Conservation (phyloP, 1,140 invertebrate genomes). For the Galleria mellonella region DNA sequence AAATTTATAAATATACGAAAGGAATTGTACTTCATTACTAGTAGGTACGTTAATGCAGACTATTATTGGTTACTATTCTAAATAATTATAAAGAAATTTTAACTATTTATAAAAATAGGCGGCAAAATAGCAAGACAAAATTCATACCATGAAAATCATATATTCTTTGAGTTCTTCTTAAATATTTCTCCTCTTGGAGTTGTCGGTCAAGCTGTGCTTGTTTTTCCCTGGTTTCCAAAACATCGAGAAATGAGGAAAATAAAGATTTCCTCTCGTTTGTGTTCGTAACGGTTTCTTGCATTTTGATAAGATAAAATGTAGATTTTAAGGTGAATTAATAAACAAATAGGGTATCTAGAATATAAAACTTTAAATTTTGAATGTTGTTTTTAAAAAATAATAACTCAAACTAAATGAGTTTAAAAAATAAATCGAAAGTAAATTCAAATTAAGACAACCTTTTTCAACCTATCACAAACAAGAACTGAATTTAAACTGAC, state of each 20-base stretch:
- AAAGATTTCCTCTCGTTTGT: conserved; percentile 60
- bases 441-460: conserved; percentile 52
- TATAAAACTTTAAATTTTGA: conserved; percentile 3
- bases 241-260: conserved; percentile 58
- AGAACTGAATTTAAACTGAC: conserved; percentile 29
- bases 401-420: conserved; percentile 16
- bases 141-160: conserved; percentile 59
- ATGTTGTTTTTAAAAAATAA: conserved; percentile 14
- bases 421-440: conserved; percentile 36
- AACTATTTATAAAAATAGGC: not conserved
- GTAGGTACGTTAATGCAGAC: no score
- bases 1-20: no score
- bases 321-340: no score
- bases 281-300: conserved; percentile 71
- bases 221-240: conserved; percentile 50
- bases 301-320: conserved; percentile 33
- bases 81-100: no score
- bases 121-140: not conserved
- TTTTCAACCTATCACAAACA: conserved; percentile 24
- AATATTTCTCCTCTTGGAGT: conserved; percentile 59
- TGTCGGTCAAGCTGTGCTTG: conserved; percentile 53
- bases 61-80: no score
- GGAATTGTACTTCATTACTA: no score
- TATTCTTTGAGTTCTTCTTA: conserved; percentile 57
- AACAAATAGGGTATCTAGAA: not conserved